A percentile compares a stretch with the other conserved stretches of the same genome.
These are phyloP conservation scores for Pogona vitticeps DNA, from an alignment of 2,113 vertebrate genomes.

Conservation along the genomic window DNA sequence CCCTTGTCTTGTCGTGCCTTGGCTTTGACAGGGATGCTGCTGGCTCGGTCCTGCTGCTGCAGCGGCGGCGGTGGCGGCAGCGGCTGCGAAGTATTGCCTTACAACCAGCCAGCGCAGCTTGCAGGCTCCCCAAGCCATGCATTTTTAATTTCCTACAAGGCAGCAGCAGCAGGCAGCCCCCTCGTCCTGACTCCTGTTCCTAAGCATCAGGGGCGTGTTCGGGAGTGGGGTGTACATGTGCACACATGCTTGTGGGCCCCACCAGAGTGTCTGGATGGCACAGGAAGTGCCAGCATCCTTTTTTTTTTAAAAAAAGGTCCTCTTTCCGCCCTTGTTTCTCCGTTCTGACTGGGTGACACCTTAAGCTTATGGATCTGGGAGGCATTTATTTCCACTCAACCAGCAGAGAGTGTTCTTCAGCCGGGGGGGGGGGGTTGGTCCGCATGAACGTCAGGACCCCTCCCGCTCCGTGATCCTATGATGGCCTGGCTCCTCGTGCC, in stretches of 20 bases:
- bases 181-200: slow-evolving; percentile 22
- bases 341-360: background rate
- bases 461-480: too few species aligned
- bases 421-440: too few species aligned
- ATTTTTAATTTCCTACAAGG: slow-evolving; percentile 57
- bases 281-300: too few species aligned
- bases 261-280: too few species aligned
- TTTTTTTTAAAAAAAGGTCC: too few species aligned
- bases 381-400: too few species aligned
- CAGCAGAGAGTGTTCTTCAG: too few species aligned
- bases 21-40: too few species aligned
- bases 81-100: slow-evolving; percentile 15
- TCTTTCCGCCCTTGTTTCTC: background rate
- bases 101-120: slow-evolving; percentile 11
- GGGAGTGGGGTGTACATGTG: background rate
- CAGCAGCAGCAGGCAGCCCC: slow-evolving; percentile 54
- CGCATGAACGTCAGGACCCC: too few species aligned
- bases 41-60: background rate
- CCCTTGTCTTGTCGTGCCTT: background rate
- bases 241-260: too few species aligned
- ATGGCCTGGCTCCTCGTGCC: too few species aligned
- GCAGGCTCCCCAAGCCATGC: slow-evolving; percentile 49
- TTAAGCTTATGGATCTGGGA: background rate
- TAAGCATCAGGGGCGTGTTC: too few species aligned
- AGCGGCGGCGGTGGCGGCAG: background rate